These are phyloP conservation scores for Bellardia bayeri DNA, from an alignment of 2,888 invertebrate species.

Conservation along the genomic window DNA sequence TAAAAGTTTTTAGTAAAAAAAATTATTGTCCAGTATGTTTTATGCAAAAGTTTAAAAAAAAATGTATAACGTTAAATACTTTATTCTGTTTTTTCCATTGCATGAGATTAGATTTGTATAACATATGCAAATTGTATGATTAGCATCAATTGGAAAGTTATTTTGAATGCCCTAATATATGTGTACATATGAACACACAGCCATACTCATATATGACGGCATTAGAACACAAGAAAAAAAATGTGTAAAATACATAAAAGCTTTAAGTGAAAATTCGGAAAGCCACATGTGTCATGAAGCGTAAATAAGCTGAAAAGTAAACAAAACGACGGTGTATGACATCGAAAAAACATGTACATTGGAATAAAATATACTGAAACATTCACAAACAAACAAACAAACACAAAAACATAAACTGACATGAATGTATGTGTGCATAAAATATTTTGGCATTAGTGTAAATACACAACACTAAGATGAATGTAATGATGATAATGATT, in stretches of 20 bases:
- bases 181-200: neutral
- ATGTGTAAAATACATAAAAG: neutral
- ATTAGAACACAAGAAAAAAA: constrained; percentile 11
- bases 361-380: constrained; percentile 42
- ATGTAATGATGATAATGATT: constrained; percentile 22
- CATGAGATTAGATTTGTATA: too few relatives aligned
- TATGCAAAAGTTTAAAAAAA: too few relatives aligned
- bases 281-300: constrained; percentile 58
- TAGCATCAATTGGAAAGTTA: too few relatives aligned
- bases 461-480: neutral
- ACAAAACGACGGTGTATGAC: constrained; percentile 45
- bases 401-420: constrained; percentile 9
- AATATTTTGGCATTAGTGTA: constrained; percentile 17
- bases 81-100: too few relatives aligned
- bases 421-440: constrained; percentile 13
- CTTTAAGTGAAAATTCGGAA: constrained; percentile 13
- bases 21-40: too few relatives aligned
- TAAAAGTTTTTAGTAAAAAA: too few relatives aligned
- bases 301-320: constrained; percentile 60
- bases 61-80: too few relatives aligned
- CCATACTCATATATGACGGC: neutral
- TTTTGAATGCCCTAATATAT: too few relatives aligned
- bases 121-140: too few relatives aligned
- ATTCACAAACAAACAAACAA: neutral
- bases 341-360: constrained; percentile 34